These are phyloP conservation scores for Zaprionus kolodkinae DNA, from an alignment of 1,140 invertebrate species.

Conservation along the genomic window DNA sequence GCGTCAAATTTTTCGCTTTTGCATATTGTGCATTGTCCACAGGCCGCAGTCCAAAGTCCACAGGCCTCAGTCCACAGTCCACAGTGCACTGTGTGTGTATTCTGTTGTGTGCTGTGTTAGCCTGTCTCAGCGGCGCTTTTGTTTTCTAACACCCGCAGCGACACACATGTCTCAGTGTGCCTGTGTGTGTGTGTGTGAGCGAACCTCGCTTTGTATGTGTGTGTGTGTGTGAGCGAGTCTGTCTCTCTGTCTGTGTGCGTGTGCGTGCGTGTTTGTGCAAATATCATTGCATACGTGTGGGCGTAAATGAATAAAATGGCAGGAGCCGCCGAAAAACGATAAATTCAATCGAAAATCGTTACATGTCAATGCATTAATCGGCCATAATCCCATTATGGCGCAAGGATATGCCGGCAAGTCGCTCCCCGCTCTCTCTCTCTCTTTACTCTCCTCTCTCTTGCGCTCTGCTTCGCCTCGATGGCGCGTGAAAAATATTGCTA, in stretches of 20 bases:
- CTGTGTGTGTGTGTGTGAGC: slow-evolving; percentile 25
- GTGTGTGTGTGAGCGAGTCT: slow-evolving; percentile 21
- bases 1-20: slow-evolving; percentile 67
- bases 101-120: slow-evolving; percentile 50
- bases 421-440: slow-evolving; percentile 17
- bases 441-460: slow-evolving; percentile 7
- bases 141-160: slow-evolving; percentile 80
- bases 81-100: slow-evolving; percentile 31
- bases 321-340: slow-evolving; percentile 80
- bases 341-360: slow-evolving; percentile 84
- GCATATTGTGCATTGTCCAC: slow-evolving; percentile 59
- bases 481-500: slow-evolving; percentile 78
- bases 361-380: slow-evolving; percentile 84
- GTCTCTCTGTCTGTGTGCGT: neutral
- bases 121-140: slow-evolving; percentile 67
- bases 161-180: slow-evolving; percentile 42
- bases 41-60: neutral
- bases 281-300: slow-evolving; percentile 78
- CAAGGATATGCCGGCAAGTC: slow-evolving; percentile 69
- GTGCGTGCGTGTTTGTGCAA: slow-evolving; percentile 64
- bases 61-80: neutral
- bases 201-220: neutral
- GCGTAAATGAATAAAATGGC: slow-evolving; percentile 82
- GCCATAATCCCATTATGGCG: slow-evolving; percentile 84
- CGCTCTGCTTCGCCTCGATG: neutral